Conservation (phyloP, 2,113 vertebrate species). For the Haliaeetus leucogaster region DNA sequence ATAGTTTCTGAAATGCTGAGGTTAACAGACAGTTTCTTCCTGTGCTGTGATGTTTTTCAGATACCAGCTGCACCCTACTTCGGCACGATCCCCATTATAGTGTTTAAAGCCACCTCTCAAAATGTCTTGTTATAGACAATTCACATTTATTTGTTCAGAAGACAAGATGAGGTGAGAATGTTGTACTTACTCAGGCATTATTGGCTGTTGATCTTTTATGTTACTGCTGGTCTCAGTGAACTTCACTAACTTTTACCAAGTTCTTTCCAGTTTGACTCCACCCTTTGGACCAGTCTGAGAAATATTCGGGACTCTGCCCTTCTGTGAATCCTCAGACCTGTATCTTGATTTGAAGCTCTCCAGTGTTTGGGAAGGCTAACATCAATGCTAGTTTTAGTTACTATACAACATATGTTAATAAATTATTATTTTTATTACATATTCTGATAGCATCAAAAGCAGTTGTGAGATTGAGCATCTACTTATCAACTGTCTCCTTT, state of each 20-base stretch:
- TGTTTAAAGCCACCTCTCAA: neutral
- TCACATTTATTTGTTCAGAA: neutral
- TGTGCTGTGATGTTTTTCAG: neutral
- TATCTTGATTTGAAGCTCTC: neutral
- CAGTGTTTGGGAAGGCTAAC: neutral
- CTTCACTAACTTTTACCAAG: neutral
- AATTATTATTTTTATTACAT: neutral
- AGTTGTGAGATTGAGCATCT: neutral
- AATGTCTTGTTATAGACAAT: neutral
- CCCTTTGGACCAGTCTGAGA: neutral
- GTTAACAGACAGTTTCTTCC: neutral
- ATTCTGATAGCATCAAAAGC: neutral
- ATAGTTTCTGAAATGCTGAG: neutral
- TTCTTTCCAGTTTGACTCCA: neutral
- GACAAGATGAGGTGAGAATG: neutral
- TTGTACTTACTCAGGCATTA: neutral
- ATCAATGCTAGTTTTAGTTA: neutral
- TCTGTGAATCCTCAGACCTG: neutral
- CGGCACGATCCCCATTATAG: neutral
- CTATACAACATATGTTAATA: neutral
- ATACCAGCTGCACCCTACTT: neutral
- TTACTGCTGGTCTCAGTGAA: neutral
- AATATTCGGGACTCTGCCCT: neutral
- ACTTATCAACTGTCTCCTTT: neutral
- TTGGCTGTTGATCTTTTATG: neutral